A percentile compares a stretch with the other conserved stretches of the same genome.
phyloP scores from a whole-genome alignment of 2,888 invertebrate species.

The Actias luna region DNA sequence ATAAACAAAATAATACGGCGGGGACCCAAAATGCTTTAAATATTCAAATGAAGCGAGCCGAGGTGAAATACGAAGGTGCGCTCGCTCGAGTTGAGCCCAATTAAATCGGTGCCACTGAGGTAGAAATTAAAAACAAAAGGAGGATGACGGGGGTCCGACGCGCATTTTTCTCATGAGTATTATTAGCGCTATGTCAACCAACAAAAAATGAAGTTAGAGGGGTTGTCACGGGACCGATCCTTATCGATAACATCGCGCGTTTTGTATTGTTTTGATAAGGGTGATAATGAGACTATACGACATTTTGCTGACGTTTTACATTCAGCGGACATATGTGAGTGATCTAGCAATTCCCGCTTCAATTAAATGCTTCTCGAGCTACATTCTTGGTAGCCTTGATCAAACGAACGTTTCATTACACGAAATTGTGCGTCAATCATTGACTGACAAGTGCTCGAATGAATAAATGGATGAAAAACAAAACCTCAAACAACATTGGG shows the following conservation, averaged over 20 bases:
- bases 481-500: constrained; percentile 58
- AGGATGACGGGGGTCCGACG: constrained; percentile 75
- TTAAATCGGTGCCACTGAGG: constrained; percentile 82
- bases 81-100: constrained; percentile 79
- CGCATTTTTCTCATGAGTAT: constrained; percentile 81
- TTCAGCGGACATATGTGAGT: constrained; percentile 64
- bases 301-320: constrained; percentile 73
- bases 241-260: constrained; percentile 77
- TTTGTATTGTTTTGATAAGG: constrained; percentile 81
- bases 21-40: constrained; percentile 79
- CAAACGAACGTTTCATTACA: constrained; percentile 32
- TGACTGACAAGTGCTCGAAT: constrained; percentile 47
- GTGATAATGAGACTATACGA: constrained; percentile 59
- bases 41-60: constrained; percentile 81
- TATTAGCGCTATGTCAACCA: constrained; percentile 80
- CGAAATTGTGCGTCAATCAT: constrained; percentile 62
- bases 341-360: constrained; percentile 47
- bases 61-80: constrained; percentile 81
- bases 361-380: constrained; percentile 33
- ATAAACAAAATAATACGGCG: constrained; percentile 77
- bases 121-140: constrained; percentile 82
- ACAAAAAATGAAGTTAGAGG: constrained; percentile 77
- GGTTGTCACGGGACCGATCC: constrained; percentile 73
- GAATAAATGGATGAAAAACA: constrained; percentile 61
- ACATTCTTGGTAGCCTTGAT: constrained; percentile 22